Evolutionary conservation across 2,888 invertebrate species (phyloP).

Genomic region (Hetaerina titia): DNA sequence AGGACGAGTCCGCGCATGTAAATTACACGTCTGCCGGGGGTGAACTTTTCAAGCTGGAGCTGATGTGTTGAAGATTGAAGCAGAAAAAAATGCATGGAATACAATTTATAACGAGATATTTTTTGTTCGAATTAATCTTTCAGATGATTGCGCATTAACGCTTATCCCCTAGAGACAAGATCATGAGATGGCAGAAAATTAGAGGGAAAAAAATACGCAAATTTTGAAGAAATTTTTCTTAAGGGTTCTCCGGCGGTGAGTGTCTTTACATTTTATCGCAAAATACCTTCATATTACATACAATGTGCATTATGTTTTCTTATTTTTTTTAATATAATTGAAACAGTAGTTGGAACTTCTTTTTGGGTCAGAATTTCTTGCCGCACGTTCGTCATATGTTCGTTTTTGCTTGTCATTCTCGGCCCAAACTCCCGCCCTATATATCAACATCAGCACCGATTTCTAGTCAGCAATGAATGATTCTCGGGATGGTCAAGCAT

Average conservation of each 20-base stretch:
- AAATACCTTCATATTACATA: no score
- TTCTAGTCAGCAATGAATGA: no score
- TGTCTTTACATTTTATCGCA: not conserved
- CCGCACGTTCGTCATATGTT: no score
- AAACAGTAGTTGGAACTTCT: no score
- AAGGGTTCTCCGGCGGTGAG: not conserved
- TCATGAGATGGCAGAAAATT: not conserved
- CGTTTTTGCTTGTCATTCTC: no score
- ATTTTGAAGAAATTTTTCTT: not conserved
- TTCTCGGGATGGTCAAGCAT: no score
- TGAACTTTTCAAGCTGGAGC: not conserved
- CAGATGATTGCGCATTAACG: conserved; percentile 59
- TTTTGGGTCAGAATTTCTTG: no score
- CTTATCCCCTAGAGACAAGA: not conserved
- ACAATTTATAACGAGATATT: not conserved
- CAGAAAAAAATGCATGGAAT: not conserved
- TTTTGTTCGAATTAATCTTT: conserved; percentile 58
- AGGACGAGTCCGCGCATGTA: not conserved
- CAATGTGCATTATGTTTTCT: no score
- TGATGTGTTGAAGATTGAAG: conserved; percentile 10
- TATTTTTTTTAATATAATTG: no score
- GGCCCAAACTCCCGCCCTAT: no score
- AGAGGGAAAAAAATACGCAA: not conserved
- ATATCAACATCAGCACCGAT: no score
- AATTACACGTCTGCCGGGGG: not conserved